Base-by-base conservation (phyloP, 2,113 vertebrate genomes). In the Myotis yumanensis region DNA sequence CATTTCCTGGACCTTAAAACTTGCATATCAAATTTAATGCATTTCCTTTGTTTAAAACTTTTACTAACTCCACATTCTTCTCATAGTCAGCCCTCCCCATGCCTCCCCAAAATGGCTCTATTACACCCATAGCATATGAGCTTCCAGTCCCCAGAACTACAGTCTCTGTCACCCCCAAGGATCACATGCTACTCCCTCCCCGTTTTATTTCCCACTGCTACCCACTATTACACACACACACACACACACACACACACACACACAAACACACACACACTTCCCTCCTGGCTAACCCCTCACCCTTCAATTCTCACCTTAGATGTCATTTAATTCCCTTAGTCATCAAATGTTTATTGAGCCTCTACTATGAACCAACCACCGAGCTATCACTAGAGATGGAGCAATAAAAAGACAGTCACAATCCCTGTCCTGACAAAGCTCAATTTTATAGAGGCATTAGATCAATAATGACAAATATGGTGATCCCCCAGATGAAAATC, bases 341-440 rank as follows among this genome's bases (percentile, higher is more conserved):
- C 64, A 80, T 59, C 81, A 69, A 79, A 95, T 11, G 62, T 92
- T 52, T 37, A 82, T 17, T 85, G 35, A 79, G n/a, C n/a, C 4
- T 68, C n/a, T 69, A 43, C 20, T 54, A 51, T 5, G 57, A 25
- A 22, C 12, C 14, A 40, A 79, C 48, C n/a, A 46, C 62, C 35
- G 17, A 64, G 16, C 54, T 62, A 88, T 51, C 23, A 83, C 11
- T 22, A 72, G 28, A 80, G 22, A 71, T 2, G 32, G 3, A 85
- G 18, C 51, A 66, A 77, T 52, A 52, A 86, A 87, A 93, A 69
- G 17, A 87, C 0, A 77, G 40, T 75, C 68, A 40, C 28, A 40
- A 82, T 35, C 30, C 8, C 62, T 85, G 5, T 68, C 68, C 89
- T 71, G 57, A 87, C 48, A 84, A 80, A 73, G 35, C 37, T 57